Percentiles rank a stretch among this genome's conserved stretches.
These are phyloP conservation scores for Selenia dentaria DNA, from an alignment of 2,888 invertebrate genomes.

Conservation along the genomic window DNA sequence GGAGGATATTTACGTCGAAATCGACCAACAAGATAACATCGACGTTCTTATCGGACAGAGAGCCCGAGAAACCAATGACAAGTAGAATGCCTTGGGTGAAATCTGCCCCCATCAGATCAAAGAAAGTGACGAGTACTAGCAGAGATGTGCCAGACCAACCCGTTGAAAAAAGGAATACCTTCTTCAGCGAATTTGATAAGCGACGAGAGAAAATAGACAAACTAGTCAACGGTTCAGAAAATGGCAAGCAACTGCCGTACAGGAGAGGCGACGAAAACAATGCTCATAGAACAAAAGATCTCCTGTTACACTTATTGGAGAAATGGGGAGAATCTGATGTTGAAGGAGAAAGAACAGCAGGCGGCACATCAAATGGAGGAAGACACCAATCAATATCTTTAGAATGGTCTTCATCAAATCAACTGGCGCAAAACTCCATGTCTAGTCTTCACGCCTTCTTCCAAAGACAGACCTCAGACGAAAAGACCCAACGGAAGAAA, in stretches of 20 bases:
- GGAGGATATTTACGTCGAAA: conserved; percentile 68
- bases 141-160: conserved; percentile 89
- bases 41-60: conserved; percentile 65
- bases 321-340: conserved; percentile 89
- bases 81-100: conserved; percentile 83
- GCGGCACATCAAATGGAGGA: conserved; percentile 75
- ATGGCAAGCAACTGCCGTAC: conserved; percentile 72
- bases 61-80: conserved; percentile 73
- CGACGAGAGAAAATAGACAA: conserved; percentile 75
- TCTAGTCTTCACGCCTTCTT: conserved; percentile 93
- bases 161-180: conserved; percentile 82
- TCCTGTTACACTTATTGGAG: conserved; percentile 89
- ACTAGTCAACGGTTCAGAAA: conserved; percentile 69
- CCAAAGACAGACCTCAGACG: conserved; percentile 85
- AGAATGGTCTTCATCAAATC: conserved; percentile 88
- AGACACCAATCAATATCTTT: conserved; percentile 90
- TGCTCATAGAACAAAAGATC: conserved; percentile 90
- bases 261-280: conserved; percentile 82
- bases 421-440: conserved; percentile 90
- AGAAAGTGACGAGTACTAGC: conserved; percentile 87
- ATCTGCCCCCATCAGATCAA: conserved; percentile 80
- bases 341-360: conserved; percentile 77
- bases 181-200: conserved; percentile 78
- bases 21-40: conserved; percentile 71
- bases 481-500: conserved; percentile 73